phyloP scores from a whole-genome alignment of 2,888 invertebrate species.

The Drosophila helvetica region DNA sequence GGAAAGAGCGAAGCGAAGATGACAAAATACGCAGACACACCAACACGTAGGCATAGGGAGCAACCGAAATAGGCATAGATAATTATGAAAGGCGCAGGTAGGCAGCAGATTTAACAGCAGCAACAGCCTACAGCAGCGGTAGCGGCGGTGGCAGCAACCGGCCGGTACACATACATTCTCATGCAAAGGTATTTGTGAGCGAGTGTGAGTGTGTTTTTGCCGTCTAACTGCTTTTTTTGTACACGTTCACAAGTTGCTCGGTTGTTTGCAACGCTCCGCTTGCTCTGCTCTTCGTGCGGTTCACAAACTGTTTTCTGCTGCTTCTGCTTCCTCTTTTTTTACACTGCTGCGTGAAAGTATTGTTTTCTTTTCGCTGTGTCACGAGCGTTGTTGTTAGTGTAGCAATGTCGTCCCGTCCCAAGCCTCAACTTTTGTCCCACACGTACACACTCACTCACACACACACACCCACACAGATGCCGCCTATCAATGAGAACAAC shows the following conservation, averaged over 20 bases:
- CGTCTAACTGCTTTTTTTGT: slow-evolving; percentile 72
- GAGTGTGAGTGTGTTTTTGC: slow-evolving; percentile 41
- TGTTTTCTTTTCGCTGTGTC: slow-evolving; percentile 70
- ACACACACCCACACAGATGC: slow-evolving; percentile 36
- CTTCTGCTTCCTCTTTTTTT: slow-evolving; percentile 37
- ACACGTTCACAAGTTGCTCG: slow-evolving; percentile 72
- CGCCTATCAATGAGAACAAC: slow-evolving; percentile 70
- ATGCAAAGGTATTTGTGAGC: slow-evolving; percentile 25
- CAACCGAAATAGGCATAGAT: slow-evolving; percentile 65
- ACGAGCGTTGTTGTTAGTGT: slow-evolving; percentile 55
- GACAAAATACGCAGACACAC: slow-evolving; percentile 29
- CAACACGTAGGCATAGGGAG: slow-evolving; percentile 12
- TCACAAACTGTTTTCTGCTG: slow-evolving; percentile 30
- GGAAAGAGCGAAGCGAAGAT: slow-evolving; percentile 10
- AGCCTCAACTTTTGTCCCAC: slow-evolving; percentile 58
- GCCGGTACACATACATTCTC: slow-evolving; percentile 63
- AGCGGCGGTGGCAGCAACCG: slow-evolving; percentile 55
- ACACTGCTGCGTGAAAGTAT: slow-evolving; percentile 59
- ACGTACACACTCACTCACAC: slow-evolving; percentile 29
- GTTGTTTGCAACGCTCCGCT: slow-evolving; percentile 62
- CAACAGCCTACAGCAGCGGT: too few species aligned
- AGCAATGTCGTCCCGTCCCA: slow-evolving; percentile 54
- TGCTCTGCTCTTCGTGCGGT: slow-evolving; percentile 49
- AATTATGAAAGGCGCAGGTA: slow-evolving; percentile 76
- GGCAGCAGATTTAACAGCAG: slow-evolving; percentile 24